A percentile compares a stretch with the other conserved stretches of the same genome.
phyloP scores from a whole-genome alignment of 2,113 vertebrate species.

The Hystrix brachyura region DNA sequence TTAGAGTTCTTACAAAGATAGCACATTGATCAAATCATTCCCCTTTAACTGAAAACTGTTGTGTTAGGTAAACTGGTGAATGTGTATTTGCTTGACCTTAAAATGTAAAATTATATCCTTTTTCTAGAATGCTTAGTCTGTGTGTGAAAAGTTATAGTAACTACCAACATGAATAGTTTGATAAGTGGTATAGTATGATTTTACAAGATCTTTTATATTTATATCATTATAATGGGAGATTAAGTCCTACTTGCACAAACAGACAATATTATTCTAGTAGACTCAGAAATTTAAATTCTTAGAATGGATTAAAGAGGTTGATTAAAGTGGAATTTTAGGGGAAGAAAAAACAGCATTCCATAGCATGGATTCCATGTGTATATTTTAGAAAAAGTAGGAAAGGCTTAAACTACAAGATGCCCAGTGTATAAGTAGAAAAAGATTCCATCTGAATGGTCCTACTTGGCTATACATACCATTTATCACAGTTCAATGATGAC shows the following conservation, averaged over 20 bases:
- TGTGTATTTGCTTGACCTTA: conserved; percentile 31
- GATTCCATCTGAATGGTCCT: conserved; percentile 51
- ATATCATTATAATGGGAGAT: not conserved
- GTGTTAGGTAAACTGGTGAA: conserved; percentile 19
- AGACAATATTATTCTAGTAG: not conserved
- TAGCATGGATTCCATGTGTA: conserved; percentile 77
- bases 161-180: not conserved
- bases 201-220: not conserved
- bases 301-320: not conserved
- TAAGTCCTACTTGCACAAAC: not conserved
- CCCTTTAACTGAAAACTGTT: not conserved
- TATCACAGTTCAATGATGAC: conserved; percentile 79
- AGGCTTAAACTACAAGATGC: conserved; percentile 75
- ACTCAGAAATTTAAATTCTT: conserved; percentile 50
- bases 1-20: conserved; percentile 2
- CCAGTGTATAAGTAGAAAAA: conserved; percentile 78
- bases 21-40: not conserved
- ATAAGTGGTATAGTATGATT: not conserved
- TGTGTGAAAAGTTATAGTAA: not conserved
- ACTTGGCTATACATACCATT: conserved; percentile 76
- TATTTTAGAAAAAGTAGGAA: conserved; percentile 81
- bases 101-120: conserved; percentile 27
- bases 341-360: conserved; percentile 32
- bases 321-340: conserved; percentile 16
- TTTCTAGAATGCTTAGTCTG: conserved; percentile 11